phyloP scores from a whole-genome alignment of 2,888 invertebrate genomes.

The Oscheius sp. region DNA sequence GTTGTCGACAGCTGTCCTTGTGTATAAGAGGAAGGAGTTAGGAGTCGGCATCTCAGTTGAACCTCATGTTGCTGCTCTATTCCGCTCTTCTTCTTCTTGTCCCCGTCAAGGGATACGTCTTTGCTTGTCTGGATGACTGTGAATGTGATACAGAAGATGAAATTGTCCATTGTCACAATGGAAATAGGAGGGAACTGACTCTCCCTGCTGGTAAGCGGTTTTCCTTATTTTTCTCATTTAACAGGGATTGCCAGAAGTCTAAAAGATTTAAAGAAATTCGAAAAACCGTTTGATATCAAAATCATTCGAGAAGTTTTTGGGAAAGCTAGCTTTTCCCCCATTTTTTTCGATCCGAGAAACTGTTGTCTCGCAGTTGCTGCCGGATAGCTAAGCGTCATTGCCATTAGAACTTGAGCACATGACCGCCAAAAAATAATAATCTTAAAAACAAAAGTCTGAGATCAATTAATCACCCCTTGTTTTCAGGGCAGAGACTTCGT shows the following conservation, averaged over 20 bases:
- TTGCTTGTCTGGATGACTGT: constrained; percentile 65
- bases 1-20: constrained; percentile 32
- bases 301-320: no score
- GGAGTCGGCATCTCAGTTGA: background rate
- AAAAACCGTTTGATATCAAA: no score
- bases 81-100: constrained; percentile 3
- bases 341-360: no score
- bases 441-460: no score
- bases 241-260: background rate
- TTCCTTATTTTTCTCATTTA: no score
- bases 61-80: constrained; percentile 15
- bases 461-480: background rate
- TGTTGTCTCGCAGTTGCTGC: no score
- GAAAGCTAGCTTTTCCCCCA: no score
- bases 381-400: no score
- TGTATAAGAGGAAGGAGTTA: constrained; percentile 26
- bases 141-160: constrained; percentile 69
- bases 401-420: no score
- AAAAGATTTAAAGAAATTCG: no score
- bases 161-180: constrained; percentile 68
- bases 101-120: constrained; percentile 49
- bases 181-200: constrained; percentile 53
- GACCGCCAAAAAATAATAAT: no score
- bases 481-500: constrained; percentile 55
- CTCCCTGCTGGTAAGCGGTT: constrained; percentile 49